Conservation (phyloP, 2,113 vertebrate species). For the Anhinga rufa region DNA sequence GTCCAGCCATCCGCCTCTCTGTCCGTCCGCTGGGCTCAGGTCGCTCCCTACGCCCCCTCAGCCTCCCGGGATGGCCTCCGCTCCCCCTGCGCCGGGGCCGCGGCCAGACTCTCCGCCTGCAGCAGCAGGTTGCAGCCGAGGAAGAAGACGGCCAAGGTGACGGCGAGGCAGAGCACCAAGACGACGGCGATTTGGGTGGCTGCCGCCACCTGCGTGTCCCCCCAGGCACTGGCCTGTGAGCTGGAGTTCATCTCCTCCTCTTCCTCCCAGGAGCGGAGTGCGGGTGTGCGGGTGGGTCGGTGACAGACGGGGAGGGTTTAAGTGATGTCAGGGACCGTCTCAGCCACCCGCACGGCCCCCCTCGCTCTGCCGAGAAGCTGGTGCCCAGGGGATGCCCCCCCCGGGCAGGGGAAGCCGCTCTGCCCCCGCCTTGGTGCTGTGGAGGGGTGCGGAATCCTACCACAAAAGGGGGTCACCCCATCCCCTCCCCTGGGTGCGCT, state of each 20-base stretch:
- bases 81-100: slow-evolving; percentile 74
- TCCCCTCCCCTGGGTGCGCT: background rate
- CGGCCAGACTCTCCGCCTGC: slow-evolving; percentile 86
- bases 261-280: background rate
- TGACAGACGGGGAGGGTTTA: slow-evolving; percentile 21
- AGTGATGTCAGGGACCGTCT: slow-evolving; percentile 12
- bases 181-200: slow-evolving; percentile 85
- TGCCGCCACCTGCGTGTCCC: slow-evolving; percentile 5
- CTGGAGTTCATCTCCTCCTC: background rate
- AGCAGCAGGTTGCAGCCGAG: slow-evolving; percentile 89
- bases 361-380: background rate
- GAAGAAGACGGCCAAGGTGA: slow-evolving; percentile 89
- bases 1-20: fast-evolving
- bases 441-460: background rate
- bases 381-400: background rate
- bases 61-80: slow-evolving; percentile 75
- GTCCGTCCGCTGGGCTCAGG: fast-evolving
- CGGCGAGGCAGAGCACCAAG: slow-evolving; percentile 88
- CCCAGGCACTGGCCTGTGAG: fast-evolving
- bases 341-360: background rate
- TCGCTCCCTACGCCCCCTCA: slow-evolving; percentile 67
- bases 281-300: background rate
- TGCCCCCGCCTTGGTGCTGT: fast-evolving
- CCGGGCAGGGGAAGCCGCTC: background rate
- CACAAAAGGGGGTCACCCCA: background rate